Evolutionary conservation across 2,888 invertebrate species (phyloP).

Genomic region (Meliscaeva auricollis): DNA sequence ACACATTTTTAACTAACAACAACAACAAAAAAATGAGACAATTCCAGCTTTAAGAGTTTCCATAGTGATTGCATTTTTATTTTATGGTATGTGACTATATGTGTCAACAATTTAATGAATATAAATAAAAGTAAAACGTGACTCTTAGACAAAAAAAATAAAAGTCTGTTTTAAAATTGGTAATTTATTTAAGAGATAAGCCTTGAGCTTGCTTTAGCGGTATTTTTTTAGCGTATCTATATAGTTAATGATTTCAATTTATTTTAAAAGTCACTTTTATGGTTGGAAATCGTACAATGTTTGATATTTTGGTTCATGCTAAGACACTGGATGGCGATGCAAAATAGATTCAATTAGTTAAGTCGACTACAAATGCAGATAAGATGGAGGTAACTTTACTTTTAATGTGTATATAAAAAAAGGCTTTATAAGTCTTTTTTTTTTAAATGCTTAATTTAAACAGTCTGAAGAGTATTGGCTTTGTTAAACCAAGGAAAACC

Average conservation of each 20-base stretch:
- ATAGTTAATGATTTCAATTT: conserved; percentile 45
- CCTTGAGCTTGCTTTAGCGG: not conserved
- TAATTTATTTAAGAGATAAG: conserved; percentile 4
- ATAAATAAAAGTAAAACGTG: conserved; percentile 35
- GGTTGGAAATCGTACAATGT: conserved; percentile 17
- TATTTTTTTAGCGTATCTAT: too few species aligned
- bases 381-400: not conserved
- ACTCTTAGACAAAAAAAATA: conserved; percentile 14
- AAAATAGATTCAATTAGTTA: not conserved
- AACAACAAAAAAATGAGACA: too few species aligned
- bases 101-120: conserved; percentile 9
- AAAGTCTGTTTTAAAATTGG: conserved; percentile 33
- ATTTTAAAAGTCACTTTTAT: too few species aligned
- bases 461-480: too few species aligned
- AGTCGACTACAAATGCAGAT: conserved; percentile 3
- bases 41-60: conserved; percentile 17
- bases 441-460: too few species aligned
- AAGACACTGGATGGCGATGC: not conserved
- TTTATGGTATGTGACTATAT: conserved; percentile 42
- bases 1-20: conserved; percentile 55
- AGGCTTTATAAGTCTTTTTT: too few species aligned
- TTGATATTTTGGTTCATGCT: not conserved
- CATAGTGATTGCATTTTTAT: conserved; percentile 51
- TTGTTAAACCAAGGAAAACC: too few species aligned
- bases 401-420: too few species aligned